A percentile compares a stretch with the other conserved stretches of the same genome.
Conservation (phyloP, 2,113 vertebrate genomes). For the Odontophorus gujanensis region DNA sequence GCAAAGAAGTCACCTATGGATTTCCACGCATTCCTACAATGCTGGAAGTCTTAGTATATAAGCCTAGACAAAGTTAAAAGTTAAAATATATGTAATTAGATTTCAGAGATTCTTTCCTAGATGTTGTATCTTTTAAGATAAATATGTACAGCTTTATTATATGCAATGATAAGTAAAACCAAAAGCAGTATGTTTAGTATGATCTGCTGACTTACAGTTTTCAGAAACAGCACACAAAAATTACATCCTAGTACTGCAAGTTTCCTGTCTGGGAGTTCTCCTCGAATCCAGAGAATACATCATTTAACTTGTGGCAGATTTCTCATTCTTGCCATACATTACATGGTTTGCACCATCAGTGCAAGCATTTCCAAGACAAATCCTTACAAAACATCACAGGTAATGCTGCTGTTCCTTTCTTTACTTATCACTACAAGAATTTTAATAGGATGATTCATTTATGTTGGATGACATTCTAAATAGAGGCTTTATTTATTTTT, state of each 20-base stretch:
- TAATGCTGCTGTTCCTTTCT: neutral
- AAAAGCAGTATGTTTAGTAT: neutral
- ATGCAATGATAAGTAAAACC: neutral
- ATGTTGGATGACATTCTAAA: neutral
- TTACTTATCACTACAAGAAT: neutral
- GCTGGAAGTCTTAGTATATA: neutral
- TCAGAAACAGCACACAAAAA: neutral
- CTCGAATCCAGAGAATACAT: neutral
- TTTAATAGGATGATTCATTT: neutral
- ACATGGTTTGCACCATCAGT: neutral
- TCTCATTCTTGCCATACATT: neutral
- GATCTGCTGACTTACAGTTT: neutral
- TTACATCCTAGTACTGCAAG: neutral
- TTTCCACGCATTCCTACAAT: neutral
- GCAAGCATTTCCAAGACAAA: neutral
- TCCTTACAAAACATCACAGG: neutral
- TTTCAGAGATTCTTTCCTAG: neutral
- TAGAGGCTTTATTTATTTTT: neutral
- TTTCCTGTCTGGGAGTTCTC: neutral
- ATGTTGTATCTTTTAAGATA: neutral
- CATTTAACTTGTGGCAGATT: neutral
- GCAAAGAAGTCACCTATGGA: neutral
- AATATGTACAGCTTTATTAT: neutral
- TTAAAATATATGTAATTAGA: neutral
- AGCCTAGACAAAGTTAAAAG: neutral